Percentiles rank a stretch among this genome's conserved stretches.
Evolutionary conservation across 2,113 vertebrate genomes (phyloP).

Genomic region (cattle (Bos taurus)): DNA sequence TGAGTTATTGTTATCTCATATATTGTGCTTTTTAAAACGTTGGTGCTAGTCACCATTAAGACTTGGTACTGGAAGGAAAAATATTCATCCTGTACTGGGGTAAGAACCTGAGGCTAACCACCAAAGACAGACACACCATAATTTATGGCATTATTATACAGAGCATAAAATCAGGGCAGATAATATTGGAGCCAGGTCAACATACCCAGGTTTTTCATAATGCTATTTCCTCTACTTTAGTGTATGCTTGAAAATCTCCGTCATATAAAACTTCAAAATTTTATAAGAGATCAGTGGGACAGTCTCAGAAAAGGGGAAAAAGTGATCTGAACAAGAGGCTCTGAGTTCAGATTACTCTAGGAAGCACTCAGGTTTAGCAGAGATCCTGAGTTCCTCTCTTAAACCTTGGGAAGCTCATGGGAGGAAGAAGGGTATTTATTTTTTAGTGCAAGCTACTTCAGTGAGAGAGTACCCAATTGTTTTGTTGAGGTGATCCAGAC

Average conservation of each 20-base stretch:
- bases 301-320: background rate
- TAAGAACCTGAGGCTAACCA: background rate
- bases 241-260: background rate
- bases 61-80: constrained; percentile 30
- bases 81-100: background rate
- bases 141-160: background rate
- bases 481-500: background rate
- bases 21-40: background rate
- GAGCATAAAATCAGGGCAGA: background rate
- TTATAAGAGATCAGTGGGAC: background rate
- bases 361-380: background rate
- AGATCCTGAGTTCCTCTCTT: background rate
- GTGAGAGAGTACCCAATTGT: background rate
- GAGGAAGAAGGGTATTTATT: background rate
- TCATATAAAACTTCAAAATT: background rate
- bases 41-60: background rate
- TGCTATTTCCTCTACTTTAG: background rate
- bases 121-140: background rate
- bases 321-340: background rate
- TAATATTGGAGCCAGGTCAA: background rate
- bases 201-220: background rate
- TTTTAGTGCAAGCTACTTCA: background rate
- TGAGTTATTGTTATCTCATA: constrained; percentile 1
- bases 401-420: background rate
- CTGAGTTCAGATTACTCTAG: background rate